Percentiles rank a stretch among this genome's conserved stretches.
phyloP scores from a whole-genome alignment of 2,888 invertebrate species.

The Caenorhabditis wallacei region DNA sequence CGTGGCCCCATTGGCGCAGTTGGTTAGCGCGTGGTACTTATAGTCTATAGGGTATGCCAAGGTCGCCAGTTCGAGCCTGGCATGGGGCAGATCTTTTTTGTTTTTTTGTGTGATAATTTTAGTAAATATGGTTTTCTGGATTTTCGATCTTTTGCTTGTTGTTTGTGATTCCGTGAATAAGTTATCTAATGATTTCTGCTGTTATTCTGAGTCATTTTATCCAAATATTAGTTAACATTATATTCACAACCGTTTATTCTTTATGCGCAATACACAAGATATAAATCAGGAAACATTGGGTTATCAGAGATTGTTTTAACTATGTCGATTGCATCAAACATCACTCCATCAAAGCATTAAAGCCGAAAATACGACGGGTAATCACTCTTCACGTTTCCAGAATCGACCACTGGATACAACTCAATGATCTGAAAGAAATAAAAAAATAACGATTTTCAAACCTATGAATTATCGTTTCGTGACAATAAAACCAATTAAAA shows the following conservation, averaged over 20 bases:
- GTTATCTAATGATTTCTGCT: too few species aligned
- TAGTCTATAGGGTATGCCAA: constrained; percentile 71
- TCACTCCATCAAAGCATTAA: constrained; percentile 1
- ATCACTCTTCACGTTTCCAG: constrained; percentile 10
- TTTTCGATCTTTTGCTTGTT: not conserved
- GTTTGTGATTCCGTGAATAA: too few species aligned
- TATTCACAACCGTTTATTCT: constrained; percentile 49
- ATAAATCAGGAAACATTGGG: constrained; percentile 27
- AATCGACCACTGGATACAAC: constrained; percentile 47
- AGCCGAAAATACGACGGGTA: constrained; percentile 33
- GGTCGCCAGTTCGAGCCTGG: constrained; percentile 73
- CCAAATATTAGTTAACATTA: too few species aligned
- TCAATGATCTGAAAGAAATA: constrained; percentile 35
- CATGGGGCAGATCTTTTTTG: constrained; percentile 69
- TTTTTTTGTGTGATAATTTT: not conserved
- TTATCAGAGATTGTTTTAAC: constrained; percentile 20
- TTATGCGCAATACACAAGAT: constrained; percentile 34
- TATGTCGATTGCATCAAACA: constrained; percentile 22
- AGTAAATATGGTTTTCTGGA: too few species aligned
- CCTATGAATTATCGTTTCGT: not conserved
- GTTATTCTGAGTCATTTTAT: too few species aligned
- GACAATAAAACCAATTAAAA: not conserved
- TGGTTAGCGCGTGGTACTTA: constrained; percentile 80
- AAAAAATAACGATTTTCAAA: too few species aligned
- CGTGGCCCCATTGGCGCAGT: constrained; percentile 77